Percentiles rank a stretch among this genome's conserved stretches.
Conservation (phyloP, 2,888 invertebrate species). For the Fabriciana adippe region DNA sequence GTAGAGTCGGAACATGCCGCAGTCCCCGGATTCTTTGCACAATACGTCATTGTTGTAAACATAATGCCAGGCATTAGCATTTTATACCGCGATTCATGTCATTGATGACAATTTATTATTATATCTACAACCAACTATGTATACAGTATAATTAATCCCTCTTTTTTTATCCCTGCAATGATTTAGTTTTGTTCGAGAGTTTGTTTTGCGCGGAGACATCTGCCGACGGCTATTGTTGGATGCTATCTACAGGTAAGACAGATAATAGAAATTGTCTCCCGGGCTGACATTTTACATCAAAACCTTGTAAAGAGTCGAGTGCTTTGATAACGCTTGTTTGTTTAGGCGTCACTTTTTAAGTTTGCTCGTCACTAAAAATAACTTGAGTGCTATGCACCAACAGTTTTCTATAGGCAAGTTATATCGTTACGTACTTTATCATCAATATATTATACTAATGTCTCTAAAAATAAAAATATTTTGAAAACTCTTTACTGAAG, state of each 20-base stretch:
- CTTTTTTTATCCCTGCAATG: conserved; percentile 67
- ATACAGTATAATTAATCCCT: conserved; percentile 49
- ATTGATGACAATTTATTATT: conserved; percentile 80
- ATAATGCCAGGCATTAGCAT: conserved; percentile 79
- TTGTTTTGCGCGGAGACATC: conserved; percentile 79
- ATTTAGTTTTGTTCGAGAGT: conserved; percentile 73
- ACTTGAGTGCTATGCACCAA: neutral
- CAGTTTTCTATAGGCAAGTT: neutral
- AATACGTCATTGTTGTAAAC: conserved; percentile 77
- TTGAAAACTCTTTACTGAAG: neutral
- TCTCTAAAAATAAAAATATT: neutral
- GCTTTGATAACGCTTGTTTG: conserved; percentile 73
- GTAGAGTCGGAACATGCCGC: conserved; percentile 52
- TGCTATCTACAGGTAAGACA: conserved; percentile 73
- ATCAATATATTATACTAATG: neutral
- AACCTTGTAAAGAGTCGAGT: conserved; percentile 72
- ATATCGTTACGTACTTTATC: neutral
- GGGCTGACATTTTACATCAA: conserved; percentile 75
- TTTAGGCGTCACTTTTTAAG: conserved; percentile 56
- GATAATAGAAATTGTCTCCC: conserved; percentile 76
- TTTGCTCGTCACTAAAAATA: conserved; percentile 18
- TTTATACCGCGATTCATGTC: conserved; percentile 77
- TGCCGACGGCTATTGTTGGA: conserved; percentile 71
- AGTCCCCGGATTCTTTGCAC: conserved; percentile 67
- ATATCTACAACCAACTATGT: conserved; percentile 45